Evolutionary conservation across 2,797 vertebrate genomes (phyloP).

Genomic region (Stomatorhinus walkeri): DNA sequence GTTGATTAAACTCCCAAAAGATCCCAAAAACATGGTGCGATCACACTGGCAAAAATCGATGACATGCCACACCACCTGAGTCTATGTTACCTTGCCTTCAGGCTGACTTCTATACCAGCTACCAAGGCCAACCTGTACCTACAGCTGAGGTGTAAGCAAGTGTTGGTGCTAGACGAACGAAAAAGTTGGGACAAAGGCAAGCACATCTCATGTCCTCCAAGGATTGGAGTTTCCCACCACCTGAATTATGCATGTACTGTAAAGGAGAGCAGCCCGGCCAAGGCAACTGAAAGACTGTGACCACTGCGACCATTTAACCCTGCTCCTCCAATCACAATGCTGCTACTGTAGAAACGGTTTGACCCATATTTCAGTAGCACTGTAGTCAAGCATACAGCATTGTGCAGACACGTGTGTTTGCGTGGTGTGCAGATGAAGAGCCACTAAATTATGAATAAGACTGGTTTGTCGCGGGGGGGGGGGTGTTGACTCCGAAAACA

Average conservation of each 20-base stretch:
- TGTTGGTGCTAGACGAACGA: not conserved
- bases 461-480: not conserved
- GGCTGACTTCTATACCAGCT: not conserved
- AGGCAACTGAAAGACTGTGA: conserved; percentile 14
- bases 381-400: conserved; percentile 13
- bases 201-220: not conserved
- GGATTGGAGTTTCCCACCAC: not conserved
- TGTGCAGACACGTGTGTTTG: conserved; percentile 10
- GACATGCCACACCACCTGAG: not conserved
- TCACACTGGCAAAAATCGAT: not conserved
- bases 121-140: not conserved
- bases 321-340: conserved; percentile 4
- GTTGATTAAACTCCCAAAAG: not conserved
- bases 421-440: conserved; percentile 12
- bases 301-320: conserved; percentile 9
- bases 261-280: not conserved
- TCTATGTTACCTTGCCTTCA: not conserved
- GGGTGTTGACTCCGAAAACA: not conserved
- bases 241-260: not conserved
- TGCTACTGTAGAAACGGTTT: conserved; percentile 23
- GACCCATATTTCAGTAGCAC: conserved; percentile 37
- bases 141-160: not conserved
- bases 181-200: not conserved
- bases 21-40: not conserved
- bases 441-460: conserved; percentile 32